phyloP scores from a whole-genome alignment of 2,797 vertebrate species.

The Holocentrus rufus region DNA sequence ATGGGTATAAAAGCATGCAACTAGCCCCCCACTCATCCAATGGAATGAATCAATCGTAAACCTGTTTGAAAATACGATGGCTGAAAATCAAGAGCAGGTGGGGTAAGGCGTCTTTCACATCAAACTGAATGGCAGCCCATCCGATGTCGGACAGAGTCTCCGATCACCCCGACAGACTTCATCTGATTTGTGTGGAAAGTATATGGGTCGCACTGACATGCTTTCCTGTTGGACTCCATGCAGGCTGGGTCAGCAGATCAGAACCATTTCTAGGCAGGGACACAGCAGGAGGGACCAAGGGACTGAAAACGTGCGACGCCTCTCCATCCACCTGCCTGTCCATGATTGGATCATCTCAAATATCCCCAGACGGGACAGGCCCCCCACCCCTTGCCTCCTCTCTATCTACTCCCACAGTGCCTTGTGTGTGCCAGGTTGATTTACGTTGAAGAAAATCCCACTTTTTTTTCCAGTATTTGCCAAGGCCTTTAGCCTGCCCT shows the following conservation, averaged over 20 bases:
- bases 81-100: neutral
- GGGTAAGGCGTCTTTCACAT: too few species aligned
- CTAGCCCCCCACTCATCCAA: too few species aligned
- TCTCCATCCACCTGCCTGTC: neutral
- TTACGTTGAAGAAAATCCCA: slow-evolving; percentile 54
- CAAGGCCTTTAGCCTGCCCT: slow-evolving; percentile 25
- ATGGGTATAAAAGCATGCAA: too few species aligned
- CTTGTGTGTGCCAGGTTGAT: slow-evolving; percentile 47
- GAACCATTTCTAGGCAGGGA: neutral
- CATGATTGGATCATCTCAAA: slow-evolving; percentile 7
- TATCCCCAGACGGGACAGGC: neutral
- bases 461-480: slow-evolving; percentile 49
- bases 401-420: slow-evolving; percentile 2
- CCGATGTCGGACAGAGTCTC: too few species aligned
- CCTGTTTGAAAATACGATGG: neutral
- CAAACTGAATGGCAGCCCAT: neutral
- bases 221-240: too few species aligned
- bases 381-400: neutral
- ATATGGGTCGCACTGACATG: too few species aligned
- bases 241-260: neutral
- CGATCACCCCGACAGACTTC: too few species aligned
- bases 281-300: slow-evolving; percentile 7
- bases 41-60: neutral
- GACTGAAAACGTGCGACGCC: neutral
- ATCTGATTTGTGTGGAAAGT: too few species aligned